Percentiles rank a stretch among this genome's conserved stretches.
phyloP scores from a whole-genome alignment of 2,797 vertebrate species.

The Acrossocheilus wenchowensis region DNA sequence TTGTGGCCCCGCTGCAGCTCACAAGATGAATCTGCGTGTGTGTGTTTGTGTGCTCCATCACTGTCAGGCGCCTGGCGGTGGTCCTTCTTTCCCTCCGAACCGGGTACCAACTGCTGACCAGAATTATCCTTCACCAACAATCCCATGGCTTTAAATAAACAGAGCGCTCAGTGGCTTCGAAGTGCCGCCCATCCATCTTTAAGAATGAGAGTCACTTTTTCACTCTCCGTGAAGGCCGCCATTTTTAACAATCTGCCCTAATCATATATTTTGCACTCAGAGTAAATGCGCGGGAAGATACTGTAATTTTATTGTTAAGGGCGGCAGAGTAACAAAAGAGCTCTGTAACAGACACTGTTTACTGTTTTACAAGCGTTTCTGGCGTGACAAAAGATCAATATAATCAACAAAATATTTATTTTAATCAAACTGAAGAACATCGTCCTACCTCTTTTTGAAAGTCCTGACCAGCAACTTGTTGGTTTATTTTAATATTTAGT shows the following conservation, averaged over 20 bases:
- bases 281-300: constrained; percentile 8
- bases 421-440: not conserved
- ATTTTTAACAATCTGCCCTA: constrained; percentile 28
- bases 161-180: constrained; percentile 82
- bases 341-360: not conserved
- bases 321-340: constrained; percentile 29
- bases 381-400: not conserved
- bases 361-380: not conserved
- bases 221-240: constrained; percentile 34
- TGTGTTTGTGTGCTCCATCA: constrained; percentile 84
- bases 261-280: constrained; percentile 37
- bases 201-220: constrained; percentile 57
- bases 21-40: constrained; percentile 87
- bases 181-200: constrained; percentile 88
- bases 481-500: constrained; percentile 28
- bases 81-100: constrained; percentile 86
- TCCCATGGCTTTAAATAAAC: constrained; percentile 92
- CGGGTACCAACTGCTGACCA: constrained; percentile 86
- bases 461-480: not conserved
- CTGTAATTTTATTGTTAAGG: constrained; percentile 13
- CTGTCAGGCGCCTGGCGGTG: constrained; percentile 85
- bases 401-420: not conserved
- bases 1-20: constrained; percentile 61
- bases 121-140: constrained; percentile 88
- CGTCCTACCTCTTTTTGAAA: not conserved